Evolutionary conservation across 2,888 invertebrate genomes (phyloP).

Genomic region (Lysandra coridon): DNA sequence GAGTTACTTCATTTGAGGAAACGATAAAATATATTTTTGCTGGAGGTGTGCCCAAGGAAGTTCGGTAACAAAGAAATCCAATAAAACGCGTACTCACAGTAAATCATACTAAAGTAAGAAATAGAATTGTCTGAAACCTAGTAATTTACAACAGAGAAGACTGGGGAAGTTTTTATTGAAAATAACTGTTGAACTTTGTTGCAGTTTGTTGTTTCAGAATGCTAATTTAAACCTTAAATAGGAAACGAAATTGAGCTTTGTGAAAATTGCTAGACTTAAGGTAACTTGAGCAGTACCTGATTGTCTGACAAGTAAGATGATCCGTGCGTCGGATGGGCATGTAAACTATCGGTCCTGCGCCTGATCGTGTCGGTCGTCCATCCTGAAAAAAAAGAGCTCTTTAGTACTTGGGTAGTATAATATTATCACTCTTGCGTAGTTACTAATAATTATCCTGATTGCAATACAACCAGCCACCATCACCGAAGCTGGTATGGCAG

Average conservation of each 20-base stretch:
- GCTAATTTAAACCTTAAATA: background rate
- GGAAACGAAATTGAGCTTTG: background rate
- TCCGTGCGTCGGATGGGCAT: background rate
- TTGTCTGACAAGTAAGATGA: background rate
- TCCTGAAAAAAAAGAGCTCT: too few relatives aligned
- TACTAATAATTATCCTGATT: too few relatives aligned
- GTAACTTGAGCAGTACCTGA: background rate
- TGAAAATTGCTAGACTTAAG: background rate
- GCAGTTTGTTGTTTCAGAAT: background rate
- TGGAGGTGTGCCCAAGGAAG: slow-evolving; percentile 5
- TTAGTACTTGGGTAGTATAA: too few relatives aligned
- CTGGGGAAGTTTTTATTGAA: slow-evolving; percentile 2
- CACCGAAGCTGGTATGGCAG: too few relatives aligned
- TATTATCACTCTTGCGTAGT: too few relatives aligned
- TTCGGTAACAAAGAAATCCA: background rate
- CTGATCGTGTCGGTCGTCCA: background rate
- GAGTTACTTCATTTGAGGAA: background rate
- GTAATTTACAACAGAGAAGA: background rate
- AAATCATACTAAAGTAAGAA: slow-evolving; percentile 8
- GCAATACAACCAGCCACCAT: too few relatives aligned
- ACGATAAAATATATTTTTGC: background rate
- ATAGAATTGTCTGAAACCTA: slow-evolving; percentile 13
- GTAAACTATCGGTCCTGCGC: background rate
- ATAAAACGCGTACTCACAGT: slow-evolving; percentile 12
- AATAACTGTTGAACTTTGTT: background rate